These are phyloP conservation scores for Myoxocephalus aenaeus DNA, from an alignment of 2,797 vertebrate species.

Conservation along the genomic window DNA sequence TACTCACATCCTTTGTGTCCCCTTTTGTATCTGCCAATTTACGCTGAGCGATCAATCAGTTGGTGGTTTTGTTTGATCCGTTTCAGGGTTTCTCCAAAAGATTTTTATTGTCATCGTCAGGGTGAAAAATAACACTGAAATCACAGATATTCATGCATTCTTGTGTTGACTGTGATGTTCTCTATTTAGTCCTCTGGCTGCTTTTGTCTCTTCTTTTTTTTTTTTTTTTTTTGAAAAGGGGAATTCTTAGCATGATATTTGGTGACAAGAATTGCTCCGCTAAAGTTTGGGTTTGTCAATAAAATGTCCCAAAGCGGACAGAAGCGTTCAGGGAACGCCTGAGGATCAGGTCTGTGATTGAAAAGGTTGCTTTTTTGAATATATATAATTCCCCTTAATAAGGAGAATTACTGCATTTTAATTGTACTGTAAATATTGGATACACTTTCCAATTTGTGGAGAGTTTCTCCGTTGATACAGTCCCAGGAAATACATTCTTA, in stretches of 20 bases:
- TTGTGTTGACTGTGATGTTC: constrained; percentile 6
- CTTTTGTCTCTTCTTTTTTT: background rate
- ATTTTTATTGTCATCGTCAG: too few relatives aligned
- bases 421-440: background rate
- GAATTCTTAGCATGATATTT: background rate
- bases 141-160: background rate
- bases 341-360: too few relatives aligned
- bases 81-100: too few relatives aligned
- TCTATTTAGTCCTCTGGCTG: background rate
- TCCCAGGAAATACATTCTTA: background rate
- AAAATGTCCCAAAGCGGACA: background rate
- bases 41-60: background rate
- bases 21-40: background rate
- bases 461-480: background rate
- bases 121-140: too few relatives aligned
- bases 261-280: background rate
- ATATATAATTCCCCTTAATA: too few relatives aligned
- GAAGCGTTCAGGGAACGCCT: background rate
- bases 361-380: too few relatives aligned
- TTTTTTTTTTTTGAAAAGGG: background rate
- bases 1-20: background rate
- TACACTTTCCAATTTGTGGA: background rate
- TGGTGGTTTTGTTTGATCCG: too few relatives aligned
- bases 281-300: background rate
- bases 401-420: too few relatives aligned